Conservation (phyloP, 2,888 invertebrate genomes). For the Panopea generosa region DNA sequence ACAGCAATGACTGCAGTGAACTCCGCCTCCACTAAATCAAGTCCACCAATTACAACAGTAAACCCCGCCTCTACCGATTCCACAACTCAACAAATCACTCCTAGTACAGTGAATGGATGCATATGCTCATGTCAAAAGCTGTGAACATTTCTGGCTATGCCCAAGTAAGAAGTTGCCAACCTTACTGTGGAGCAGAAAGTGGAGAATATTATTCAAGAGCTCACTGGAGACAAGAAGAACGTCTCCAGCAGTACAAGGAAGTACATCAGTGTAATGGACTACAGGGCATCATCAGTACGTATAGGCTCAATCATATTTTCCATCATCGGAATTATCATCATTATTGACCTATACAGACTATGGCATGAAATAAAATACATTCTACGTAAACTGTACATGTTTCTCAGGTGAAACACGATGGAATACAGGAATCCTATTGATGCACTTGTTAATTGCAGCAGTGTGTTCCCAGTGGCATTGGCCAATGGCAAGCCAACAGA, state of each 20-base stretch:
- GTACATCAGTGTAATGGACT: constrained; percentile 42
- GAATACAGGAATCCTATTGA: constrained; percentile 5
- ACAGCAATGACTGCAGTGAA: too few species aligned
- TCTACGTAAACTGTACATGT: not conserved
- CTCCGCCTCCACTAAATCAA: too few species aligned
- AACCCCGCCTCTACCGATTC: too few species aligned
- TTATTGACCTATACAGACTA: constrained; percentile 41
- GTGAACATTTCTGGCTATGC: constrained; percentile 30
- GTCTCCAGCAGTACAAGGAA: constrained; percentile 25
- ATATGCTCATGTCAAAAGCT: constrained; percentile 30
- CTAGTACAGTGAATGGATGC: constrained; percentile 1
- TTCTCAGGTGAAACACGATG: constrained; percentile 5
- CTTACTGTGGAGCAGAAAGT: constrained; percentile 48
- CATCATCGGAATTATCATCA: constrained; percentile 28
- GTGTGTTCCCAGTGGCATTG: not conserved
- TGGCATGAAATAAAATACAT: constrained; percentile 26
- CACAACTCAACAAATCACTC: too few species aligned
- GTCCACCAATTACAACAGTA: too few species aligned
- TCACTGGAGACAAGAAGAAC: constrained; percentile 48
- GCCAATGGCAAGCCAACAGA: too few species aligned
- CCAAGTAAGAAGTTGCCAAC: constrained; percentile 29
- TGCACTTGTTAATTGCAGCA: not conserved
- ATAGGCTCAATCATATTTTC: constrained; percentile 48
- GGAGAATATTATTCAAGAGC: constrained; percentile 36
- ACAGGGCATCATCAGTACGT: constrained; percentile 30